phyloP scores from a whole-genome alignment of 2,888 invertebrate genomes.

The Lasioglossum calceatum region DNA sequence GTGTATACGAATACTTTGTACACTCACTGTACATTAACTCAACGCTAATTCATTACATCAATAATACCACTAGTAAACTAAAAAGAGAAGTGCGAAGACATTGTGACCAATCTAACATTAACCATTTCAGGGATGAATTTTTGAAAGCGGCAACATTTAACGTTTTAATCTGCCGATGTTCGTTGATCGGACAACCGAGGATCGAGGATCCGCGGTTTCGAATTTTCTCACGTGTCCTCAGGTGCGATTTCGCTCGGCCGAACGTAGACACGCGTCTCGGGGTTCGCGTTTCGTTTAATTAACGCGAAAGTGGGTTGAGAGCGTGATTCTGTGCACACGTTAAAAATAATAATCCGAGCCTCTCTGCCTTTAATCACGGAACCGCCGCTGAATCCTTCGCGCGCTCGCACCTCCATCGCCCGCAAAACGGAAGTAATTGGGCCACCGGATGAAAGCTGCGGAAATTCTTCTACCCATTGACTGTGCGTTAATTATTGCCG shows the following conservation, averaged over 20 bases:
- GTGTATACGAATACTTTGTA: too few species aligned
- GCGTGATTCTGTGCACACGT: constrained; percentile 9
- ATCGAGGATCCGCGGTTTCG: background rate
- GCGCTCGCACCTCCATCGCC: background rate
- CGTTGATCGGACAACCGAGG: background rate
- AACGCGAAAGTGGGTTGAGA: constrained; percentile 46
- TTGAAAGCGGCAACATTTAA: too few species aligned
- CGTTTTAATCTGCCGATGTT: too few species aligned
- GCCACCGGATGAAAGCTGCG: background rate
- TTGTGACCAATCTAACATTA: too few species aligned
- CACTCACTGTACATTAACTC: too few species aligned
- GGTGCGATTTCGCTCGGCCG: background rate
- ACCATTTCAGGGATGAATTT: too few species aligned
- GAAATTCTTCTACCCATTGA: background rate
- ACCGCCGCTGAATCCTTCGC: background rate
- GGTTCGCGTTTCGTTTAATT: constrained; percentile 39
- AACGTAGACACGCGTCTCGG: background rate
- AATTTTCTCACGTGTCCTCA: background rate
- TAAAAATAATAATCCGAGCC: constrained; percentile 22
- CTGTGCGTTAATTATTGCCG: constrained; percentile 1
- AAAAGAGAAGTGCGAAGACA: too few species aligned
- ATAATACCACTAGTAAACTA: too few species aligned
- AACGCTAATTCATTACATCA: too few species aligned
- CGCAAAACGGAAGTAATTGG: constrained; percentile 11
- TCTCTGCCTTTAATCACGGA: constrained; percentile 11